Evolutionary conservation across 2,113 vertebrate species (phyloP).

Genomic region (Grallaria varia): DNA sequence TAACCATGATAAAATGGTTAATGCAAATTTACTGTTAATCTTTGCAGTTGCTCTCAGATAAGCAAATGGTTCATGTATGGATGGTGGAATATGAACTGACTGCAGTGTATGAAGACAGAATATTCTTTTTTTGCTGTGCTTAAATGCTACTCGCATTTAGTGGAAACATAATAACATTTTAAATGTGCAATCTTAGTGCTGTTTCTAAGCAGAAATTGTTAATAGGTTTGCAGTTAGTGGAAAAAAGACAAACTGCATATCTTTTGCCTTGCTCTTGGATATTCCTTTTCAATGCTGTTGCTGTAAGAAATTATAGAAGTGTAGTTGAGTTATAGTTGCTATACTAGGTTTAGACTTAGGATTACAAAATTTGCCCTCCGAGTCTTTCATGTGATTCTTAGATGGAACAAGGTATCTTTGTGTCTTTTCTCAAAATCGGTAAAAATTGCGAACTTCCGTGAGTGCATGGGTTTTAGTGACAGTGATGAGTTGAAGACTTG

Average conservation of each 20-base stretch:
- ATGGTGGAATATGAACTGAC: neutral
- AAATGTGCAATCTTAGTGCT: neutral
- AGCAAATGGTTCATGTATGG: neutral
- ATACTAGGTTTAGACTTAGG: neutral
- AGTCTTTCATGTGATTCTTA: neutral
- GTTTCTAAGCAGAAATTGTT: neutral
- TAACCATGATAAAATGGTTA: neutral
- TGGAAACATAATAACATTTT: neutral
- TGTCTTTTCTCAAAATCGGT: neutral
- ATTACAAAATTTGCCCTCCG: neutral
- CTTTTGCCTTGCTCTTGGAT: neutral
- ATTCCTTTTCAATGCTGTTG: neutral
- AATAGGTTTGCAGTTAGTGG: neutral
- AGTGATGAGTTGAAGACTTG: neutral
- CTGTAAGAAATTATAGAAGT: neutral
- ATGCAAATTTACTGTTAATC: neutral
- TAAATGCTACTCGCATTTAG: neutral
- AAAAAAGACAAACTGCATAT: neutral
- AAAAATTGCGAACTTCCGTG: neutral
- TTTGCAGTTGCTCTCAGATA: neutral
- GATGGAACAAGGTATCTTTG: neutral
- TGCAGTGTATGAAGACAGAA: neutral
- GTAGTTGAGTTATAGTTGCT: neutral
- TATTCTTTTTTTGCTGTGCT: neutral
- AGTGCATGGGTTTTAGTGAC: neutral